Base-by-base conservation (phyloP, 2,888 invertebrate genomes). In the Ectropis crepuscularia region DNA sequence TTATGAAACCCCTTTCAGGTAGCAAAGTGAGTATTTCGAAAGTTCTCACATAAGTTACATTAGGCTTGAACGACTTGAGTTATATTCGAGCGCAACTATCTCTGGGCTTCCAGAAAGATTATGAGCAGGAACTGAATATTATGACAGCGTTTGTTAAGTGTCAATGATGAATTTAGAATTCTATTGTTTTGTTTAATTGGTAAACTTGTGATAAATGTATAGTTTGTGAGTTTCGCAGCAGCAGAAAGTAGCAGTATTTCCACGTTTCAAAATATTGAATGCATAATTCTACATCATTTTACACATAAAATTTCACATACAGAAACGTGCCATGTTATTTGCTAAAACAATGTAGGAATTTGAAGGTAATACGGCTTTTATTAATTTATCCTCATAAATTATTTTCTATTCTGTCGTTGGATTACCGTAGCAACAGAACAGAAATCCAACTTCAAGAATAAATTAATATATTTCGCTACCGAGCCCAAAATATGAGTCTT, bases 1-100 rank as follows among this genome's bases (percentile, higher is more conserved):
- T 92, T 92, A 92, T 90, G 90, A 87, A 90, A 89, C 90, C 87
- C 86, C 86, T 88, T 89, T 85, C 87, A 88, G 88, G 88, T 90
- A 88, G 87, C 87, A 87, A 88, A 89, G 87, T 89, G 84, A 89
- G 80, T 65, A 59, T 86, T 86, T 85, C 78, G 77, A 83, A 89
- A 87, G 84, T 88, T 90, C 83, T 81, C 86, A 86, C 83, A 85
- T 86, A 85, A 84, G 79, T 85, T 74, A 81, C 74, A 78, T 77
- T 79, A 81, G 74, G 74, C 64, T 65, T 57, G 55, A 63, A 63
- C 77, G 75, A 74, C 65, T 70, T 65, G 63, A 70, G 58, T 70
- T 74, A 72, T 71, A 57, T 53, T 67, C 54, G 28, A 47, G 43
- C 45, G 12, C 12, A 53, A 58, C 51, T 65, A 58, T 54, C 53